Evolutionary conservation across 2,113 vertebrate genomes (phyloP), one percentile per base, ranked within the genome.

Genomic region (Plectropomus leopardus): DNA sequence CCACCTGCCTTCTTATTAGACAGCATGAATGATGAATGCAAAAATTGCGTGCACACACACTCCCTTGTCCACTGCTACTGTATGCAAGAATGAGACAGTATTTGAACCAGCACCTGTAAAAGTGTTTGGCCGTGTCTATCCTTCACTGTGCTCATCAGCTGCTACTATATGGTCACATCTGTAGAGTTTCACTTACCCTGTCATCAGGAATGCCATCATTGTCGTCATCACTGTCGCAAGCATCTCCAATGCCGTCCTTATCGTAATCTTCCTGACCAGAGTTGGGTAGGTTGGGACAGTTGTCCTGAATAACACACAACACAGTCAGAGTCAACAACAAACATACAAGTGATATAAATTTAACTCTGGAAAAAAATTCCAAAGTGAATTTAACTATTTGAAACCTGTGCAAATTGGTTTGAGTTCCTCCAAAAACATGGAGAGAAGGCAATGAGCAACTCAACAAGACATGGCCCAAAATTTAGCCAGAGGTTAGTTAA

Each of bases 231-330:
- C 55, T 92, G 82, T 99, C 98, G 88, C 98, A 99, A 72, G 98
- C 98, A 83, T 99, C 98, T 21, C 98, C 98, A 45, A 96, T 94
- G 72, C 97, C 97, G 66, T 99, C 98, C 65, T 97, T 98, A 93
- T 99, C 98, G 1, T 99, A 97, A 93, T 99, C 98, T 93, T 99
- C 98, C 82, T 99, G 98, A 0, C 98, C 98, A 3, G 98, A 99
- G 92, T 99, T 99, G 23, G 98, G 98, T 54, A 99, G 96, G 91
- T 98, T 97, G 77, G 98, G 98, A 76, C 98, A 99, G 69, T 99
- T 99, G 90, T 99, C 98, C 98, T 99, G 78, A 50, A 92, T 78
- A 77, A 82, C 15, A 86, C 75, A 70, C 1, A 88, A 73, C 1
- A 23, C 21, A 54, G 10, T 68, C 9, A 44, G 4, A 26, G 6